Evolutionary conservation across 2,888 invertebrate species (phyloP).

Genomic region (Morpho helenor): DNA sequence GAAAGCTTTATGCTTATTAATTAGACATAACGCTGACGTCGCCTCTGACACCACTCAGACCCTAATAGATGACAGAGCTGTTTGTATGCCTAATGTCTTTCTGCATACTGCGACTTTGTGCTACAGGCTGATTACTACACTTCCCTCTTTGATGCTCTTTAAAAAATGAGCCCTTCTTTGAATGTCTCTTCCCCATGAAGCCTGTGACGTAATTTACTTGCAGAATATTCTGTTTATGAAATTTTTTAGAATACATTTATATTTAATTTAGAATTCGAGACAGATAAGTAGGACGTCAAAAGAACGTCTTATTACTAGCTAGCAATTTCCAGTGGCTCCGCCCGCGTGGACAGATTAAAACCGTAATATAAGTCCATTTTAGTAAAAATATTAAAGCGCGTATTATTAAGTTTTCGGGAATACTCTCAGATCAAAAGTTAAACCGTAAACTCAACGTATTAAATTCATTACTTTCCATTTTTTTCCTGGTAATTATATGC

Average conservation of each 20-base stretch:
- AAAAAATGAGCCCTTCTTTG: constrained; percentile 18
- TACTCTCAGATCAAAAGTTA: no score
- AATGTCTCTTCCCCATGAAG: constrained; percentile 11
- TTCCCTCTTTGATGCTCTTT: constrained; percentile 14
- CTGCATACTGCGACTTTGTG: constrained; percentile 17
- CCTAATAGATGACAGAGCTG: constrained; percentile 16
- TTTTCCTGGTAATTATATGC: no score
- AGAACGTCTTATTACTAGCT: no score
- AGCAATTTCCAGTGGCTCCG: no score
- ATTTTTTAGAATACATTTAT: constrained; percentile 3
- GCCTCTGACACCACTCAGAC: constrained; percentile 15
- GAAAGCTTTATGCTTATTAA: constrained; percentile 22
- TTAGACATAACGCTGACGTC: constrained; percentile 17
- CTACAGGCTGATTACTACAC: constrained; percentile 10
- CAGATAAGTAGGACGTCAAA: no score
- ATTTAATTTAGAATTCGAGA: constrained; percentile 2
- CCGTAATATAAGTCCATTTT: no score
- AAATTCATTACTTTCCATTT: no score
- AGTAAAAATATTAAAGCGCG: no score
- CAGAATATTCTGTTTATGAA: constrained; percentile 6
- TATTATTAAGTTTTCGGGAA: no score
- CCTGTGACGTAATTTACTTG: constrained; percentile 8
- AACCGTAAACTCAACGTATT: no score
- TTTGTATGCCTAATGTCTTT: constrained; percentile 23
- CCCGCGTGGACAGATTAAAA: no score